Base-by-base conservation (phyloP, 2,113 vertebrate genomes). In the Monopterus albus region DNA sequence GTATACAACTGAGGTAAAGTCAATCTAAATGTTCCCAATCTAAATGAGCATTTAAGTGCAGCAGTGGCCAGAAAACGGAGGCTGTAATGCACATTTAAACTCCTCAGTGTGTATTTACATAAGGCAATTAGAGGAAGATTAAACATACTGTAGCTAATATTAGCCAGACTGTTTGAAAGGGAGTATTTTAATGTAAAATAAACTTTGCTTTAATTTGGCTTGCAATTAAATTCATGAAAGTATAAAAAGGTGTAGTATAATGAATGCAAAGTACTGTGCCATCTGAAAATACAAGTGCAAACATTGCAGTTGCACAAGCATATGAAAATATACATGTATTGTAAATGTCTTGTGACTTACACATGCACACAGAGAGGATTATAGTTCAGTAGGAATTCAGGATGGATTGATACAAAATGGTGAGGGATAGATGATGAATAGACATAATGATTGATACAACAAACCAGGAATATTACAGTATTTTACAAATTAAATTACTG, bases 21-120 rank as follows among this genome's bases (percentile, higher is more conserved):
- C 12, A 18, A 43, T 39, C 14, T 28, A 25, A 60, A 45, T 35
- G 40, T n/a, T n/a, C 36, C 13, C 12, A 18, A 43, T 39, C 14
- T 28, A 25, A 60, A 45, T 35, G 40, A 18, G 38, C 18, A 20
- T 35, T 65, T 38, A 52, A 43, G 35, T 61, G 57, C 38, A 60
- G 53, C 0, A 43, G 49, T 28, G 55, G 39, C 61, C 75, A 59
- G 40, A 45, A 52, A 56, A 7, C 62, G 47, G 28, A 40, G 45
- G 36, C 10, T 14, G 12, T 55, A 15, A 61, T 50, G 38, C 7
- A 11, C 35, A 50, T 58, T n/a, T 42, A 60, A 65, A 17, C 40
- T 45, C 28, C 21, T 71, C 47, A 4, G 18, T 28, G 42, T 31
- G 56, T 36, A 23, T 45, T 68, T 55, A 60, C 42, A 35, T 39